Evolutionary conservation across 1,140 invertebrate genomes (phyloP), one percentile per base, ranked within the genome.

Genomic region (Leptinotarsa defecta): DNA sequence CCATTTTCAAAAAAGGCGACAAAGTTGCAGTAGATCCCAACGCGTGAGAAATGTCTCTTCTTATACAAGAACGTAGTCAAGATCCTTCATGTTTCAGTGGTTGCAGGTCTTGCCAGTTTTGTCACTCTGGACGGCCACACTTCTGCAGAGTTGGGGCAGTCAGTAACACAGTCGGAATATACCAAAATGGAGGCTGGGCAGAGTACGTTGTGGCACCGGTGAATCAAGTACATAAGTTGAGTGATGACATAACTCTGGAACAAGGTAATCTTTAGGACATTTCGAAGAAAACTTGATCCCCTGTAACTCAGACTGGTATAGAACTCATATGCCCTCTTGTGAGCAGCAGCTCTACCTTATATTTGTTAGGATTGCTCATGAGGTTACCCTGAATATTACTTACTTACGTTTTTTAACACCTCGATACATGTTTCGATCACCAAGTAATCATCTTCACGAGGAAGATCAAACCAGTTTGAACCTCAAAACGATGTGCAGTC

Each of bases 1-100:
- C 83, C 4, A 84, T 84, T 24, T 87, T 94, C 49, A 90, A 91
- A 84, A 81, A 88, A 17, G 92, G 92, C 4, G 89, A 92, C 77
- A 88, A 86, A 73, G 91, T 93, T 3, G 89, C 87, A 3, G 89
- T 92, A 0, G 91, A 93, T 83, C 92, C 92, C 0, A 92, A 92
- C 79, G 87, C 86, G 89, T 90, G 84, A 84, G 76, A 76, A 70
- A 17, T 57, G 52, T 6, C 3, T 57, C 15, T 19, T 3, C 52
- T n/a, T 65, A 3, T 11, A 65, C 22, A 34, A n/a, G 64, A 65
- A 22, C 3, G 0, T 62, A 2, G 61, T 62, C 15, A 62, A 43
- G 34, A 57, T 19, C 13, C 52, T 57, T 3, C n/a, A 57, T 57
- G 52, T 57, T 57, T 62, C 34, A 88, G 86, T 73, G 89, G 91